These are phyloP conservation scores for Cyanoderma ruficeps DNA, from an alignment of 2,113 vertebrate species.

Conservation along the genomic window DNA sequence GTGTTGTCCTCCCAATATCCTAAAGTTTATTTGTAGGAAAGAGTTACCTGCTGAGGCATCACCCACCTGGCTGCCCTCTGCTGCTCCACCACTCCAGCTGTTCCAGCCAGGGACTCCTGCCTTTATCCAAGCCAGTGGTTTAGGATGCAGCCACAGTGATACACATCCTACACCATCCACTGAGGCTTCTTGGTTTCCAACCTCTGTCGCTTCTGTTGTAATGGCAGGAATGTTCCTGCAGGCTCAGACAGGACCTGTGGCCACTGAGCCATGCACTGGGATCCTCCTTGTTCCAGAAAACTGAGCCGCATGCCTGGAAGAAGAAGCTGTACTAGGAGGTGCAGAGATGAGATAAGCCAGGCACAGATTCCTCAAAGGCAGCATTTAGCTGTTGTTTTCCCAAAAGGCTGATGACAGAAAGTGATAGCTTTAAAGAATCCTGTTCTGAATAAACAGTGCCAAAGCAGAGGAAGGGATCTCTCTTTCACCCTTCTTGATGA, in stretches of 20 bases:
- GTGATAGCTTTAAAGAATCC: not conserved
- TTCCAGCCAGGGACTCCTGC: not conserved
- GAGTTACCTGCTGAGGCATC: not conserved
- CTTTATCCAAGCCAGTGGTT: not conserved
- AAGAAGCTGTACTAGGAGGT: not conserved
- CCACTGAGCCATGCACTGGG: not conserved
- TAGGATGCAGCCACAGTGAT: not conserved
- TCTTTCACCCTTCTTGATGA: not conserved
- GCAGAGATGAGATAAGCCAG: not conserved
- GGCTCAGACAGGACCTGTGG: not conserved
- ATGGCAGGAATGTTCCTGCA: not conserved
- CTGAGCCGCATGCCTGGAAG: fast-evolving
- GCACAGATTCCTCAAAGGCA: not conserved
- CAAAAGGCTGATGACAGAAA: not conserved
- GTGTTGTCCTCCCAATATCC: not conserved
- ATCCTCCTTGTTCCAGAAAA: not conserved
- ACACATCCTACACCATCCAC: not conserved
- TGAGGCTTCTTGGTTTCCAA: not conserved
- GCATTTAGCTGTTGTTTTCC: not conserved
- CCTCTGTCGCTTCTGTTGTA: not conserved
- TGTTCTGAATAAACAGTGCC: not conserved
- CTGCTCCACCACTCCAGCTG: not conserved
- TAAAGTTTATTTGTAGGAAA: not conserved
- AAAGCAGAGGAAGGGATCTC: not conserved
- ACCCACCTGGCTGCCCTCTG: not conserved